A percentile compares a stretch with the other conserved stretches of the same genome.
phyloP scores from a whole-genome alignment of 2,113 vertebrate genomes.

The Dipodomys merriami region DNA sequence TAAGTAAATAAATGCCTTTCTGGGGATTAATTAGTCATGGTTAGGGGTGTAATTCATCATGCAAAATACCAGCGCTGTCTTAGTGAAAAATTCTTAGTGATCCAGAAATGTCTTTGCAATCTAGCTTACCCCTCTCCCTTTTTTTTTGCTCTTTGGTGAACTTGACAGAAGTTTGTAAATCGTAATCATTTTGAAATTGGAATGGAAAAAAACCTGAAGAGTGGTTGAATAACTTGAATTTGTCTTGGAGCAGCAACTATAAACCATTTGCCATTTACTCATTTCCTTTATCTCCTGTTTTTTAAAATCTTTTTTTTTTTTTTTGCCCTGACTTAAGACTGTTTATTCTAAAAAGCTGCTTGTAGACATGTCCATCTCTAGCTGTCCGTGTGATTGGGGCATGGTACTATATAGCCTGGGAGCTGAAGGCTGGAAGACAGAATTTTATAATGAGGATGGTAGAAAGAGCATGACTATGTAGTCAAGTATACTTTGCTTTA shows the following conservation, averaged over 20 bases:
- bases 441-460: neutral
- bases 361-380: neutral
- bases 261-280: neutral
- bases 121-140: neutral
- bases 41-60: constrained; percentile 65
- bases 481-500: neutral
- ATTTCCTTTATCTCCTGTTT: constrained; percentile 5
- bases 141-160: constrained; percentile 17
- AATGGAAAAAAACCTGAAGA: constrained; percentile 5
- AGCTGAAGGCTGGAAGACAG: neutral
- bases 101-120: constrained; percentile 49
- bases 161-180: constrained; percentile 25
- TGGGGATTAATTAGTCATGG: constrained; percentile 59
- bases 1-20: constrained; percentile 61
- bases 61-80: constrained; percentile 70
- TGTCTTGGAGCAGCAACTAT: neutral
- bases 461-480: neutral
- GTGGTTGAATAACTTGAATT: neutral
- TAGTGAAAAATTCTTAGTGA: constrained; percentile 55
- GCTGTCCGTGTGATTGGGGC: neutral
- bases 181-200: neutral
- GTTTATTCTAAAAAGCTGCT: neutral
- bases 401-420: neutral
- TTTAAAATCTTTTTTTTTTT: neutral
- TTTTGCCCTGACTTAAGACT: constrained; percentile 30